A percentile compares a stretch with the other conserved stretches of the same genome.
Evolutionary conservation across 2,888 invertebrate genomes (phyloP).

Genomic region (Petrolisthes manimaculis): DNA sequence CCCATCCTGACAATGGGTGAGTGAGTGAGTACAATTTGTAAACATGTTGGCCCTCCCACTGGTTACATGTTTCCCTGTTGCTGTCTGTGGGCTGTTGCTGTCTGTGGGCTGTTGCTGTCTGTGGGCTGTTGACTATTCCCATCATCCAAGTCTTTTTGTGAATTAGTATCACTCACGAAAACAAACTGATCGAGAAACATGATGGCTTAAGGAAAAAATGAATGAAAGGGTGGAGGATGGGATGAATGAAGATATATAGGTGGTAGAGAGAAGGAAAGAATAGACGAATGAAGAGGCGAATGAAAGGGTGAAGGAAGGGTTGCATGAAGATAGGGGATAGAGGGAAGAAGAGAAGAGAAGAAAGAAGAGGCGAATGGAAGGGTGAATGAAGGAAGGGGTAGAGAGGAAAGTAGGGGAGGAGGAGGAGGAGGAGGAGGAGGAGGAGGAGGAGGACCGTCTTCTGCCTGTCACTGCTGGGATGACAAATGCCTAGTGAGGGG

Average conservation of each 20-base stretch:
- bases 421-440: background rate
- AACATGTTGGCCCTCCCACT: no score
- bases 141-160: background rate
- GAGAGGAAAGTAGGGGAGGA: background rate
- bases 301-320: background rate
- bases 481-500: slow-evolving; percentile 42
- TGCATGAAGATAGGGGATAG: background rate
- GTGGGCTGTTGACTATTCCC: background rate
- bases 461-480: slow-evolving; percentile 20
- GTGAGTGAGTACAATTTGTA: no score
- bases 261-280: background rate
- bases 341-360: background rate
- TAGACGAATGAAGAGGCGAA: background rate
- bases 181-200: background rate
- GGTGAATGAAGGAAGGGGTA: background rate
- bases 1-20: no score
- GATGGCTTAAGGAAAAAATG: background rate
- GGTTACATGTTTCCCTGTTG: no score
- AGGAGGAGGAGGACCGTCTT: slow-evolving; percentile 14
- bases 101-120: background rate
- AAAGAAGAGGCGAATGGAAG: background rate
- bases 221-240: background rate
- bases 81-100: no score
- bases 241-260: background rate
- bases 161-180: background rate